Evolutionary conservation across 2,113 vertebrate genomes (phyloP).

Genomic region (Chaetura pelagica): DNA sequence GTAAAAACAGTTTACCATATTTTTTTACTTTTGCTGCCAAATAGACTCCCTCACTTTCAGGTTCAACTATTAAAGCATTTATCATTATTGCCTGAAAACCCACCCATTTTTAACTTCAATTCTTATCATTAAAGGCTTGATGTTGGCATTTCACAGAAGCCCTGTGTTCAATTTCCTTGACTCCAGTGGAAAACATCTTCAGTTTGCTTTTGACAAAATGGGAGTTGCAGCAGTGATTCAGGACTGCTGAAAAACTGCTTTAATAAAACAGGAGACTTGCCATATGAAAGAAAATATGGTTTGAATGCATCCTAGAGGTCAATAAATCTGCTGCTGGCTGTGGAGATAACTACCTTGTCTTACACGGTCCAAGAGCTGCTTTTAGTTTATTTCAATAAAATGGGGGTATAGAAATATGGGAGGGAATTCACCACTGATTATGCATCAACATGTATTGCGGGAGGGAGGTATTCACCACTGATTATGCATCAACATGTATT

Average conservation of each 20-base stretch:
- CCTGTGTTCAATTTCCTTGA: not conserved
- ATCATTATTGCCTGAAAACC: not conserved
- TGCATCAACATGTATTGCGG: too few species aligned
- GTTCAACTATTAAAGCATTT: not conserved
- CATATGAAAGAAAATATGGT: conserved; percentile 1
- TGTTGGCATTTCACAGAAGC: not conserved
- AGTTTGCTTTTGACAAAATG: conserved; percentile 16
- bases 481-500: not conserved
- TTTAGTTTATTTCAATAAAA: not conserved
- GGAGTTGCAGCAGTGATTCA: conserved; percentile 5
- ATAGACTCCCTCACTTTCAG: not conserved
- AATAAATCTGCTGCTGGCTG: conserved; percentile 48
- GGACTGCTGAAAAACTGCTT: conserved; percentile 4
- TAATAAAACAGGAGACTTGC: conserved; percentile 36
- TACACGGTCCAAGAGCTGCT: not conserved
- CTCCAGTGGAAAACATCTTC: not conserved
- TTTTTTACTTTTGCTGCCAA: conserved; percentile 4
- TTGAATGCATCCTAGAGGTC: not conserved
- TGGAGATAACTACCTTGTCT: conserved; percentile 20
- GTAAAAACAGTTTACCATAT: not conserved
- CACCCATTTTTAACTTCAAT: not conserved
- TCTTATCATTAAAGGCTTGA: not conserved
- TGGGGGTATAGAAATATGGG: not conserved
- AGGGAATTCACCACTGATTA: not conserved
- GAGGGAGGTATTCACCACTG: not conserved